phyloP scores from a whole-genome alignment of 2,113 vertebrate species.

The Archilochus colubris region DNA sequence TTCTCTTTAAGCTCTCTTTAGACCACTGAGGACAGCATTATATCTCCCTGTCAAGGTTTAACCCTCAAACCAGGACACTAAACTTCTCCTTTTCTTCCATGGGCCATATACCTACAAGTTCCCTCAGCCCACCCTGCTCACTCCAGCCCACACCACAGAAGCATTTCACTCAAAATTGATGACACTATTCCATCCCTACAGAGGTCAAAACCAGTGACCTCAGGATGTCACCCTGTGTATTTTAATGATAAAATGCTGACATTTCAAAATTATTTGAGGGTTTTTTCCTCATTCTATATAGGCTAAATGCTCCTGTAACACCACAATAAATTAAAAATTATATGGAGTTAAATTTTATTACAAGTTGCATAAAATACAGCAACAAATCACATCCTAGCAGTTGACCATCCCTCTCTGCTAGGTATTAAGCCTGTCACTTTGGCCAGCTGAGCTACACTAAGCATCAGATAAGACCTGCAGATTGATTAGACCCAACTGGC shows the following conservation, averaged over 20 bases:
- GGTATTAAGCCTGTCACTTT: constrained; percentile 14
- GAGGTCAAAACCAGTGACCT: background rate
- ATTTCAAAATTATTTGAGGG: background rate
- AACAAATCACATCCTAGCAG: constrained; percentile 34
- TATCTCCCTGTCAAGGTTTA: background rate
- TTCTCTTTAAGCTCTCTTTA: background rate
- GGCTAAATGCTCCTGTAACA: background rate
- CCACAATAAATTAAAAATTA: background rate
- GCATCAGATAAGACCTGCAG: constrained; percentile 45
- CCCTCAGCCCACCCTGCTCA: background rate
- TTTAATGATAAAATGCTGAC: background rate
- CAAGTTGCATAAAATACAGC: constrained; percentile 14
- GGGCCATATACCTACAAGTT: background rate
- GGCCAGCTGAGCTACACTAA: constrained; percentile 36
- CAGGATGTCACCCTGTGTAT: background rate
- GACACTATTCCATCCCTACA: background rate
- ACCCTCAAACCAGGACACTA: too few relatives aligned
- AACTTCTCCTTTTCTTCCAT: background rate
- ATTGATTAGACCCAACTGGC: constrained; percentile 46
- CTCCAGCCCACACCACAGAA: background rate
- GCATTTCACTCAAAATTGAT: background rate
- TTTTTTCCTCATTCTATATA: background rate
- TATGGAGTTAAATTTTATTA: background rate
- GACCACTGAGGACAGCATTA: background rate
- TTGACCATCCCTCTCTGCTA: constrained; percentile 33